A percentile compares a stretch with the other conserved stretches of the same genome.
Conservation (phyloP, 2,113 vertebrate species). For the Eira barbara region DNA sequence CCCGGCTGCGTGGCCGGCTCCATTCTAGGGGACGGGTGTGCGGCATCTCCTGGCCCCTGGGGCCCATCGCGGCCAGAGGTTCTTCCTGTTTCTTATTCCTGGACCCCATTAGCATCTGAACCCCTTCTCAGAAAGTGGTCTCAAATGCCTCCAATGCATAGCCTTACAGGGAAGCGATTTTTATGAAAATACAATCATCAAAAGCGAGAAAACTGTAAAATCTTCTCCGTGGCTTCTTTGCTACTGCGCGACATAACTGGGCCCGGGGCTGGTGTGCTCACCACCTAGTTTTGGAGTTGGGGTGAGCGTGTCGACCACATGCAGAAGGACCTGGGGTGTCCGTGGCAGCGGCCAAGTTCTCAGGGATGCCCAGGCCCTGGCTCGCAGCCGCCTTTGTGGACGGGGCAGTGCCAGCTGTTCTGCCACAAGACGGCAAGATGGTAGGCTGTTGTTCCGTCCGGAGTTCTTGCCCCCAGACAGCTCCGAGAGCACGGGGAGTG, state of each 20-base stretch:
- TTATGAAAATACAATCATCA: neutral
- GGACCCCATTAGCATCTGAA: neutral
- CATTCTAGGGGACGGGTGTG: rapidly evolving
- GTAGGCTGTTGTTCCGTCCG: neutral
- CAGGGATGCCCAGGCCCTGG: rapidly evolving
- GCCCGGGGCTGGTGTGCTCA: rapidly evolving
- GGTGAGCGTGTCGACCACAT: rapidly evolving
- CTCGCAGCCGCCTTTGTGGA: rapidly evolving
- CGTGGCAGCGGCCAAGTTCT: rapidly evolving
- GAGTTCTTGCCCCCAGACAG: neutral
- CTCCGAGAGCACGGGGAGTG: neutral
- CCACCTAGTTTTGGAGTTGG: neutral
- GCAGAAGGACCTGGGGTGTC: neutral
- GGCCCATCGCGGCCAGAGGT: rapidly evolving
- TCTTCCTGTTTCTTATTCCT: neutral
- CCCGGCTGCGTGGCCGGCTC: neutral
- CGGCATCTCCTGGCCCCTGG: neutral
- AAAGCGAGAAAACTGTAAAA: neutral
- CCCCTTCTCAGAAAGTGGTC: neutral
- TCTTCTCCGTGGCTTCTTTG: rapidly evolving
- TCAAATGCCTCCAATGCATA: neutral
- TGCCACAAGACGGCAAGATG: rapidly evolving
- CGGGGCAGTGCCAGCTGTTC: rapidly evolving
- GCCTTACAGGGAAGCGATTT: neutral
- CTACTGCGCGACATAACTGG: rapidly evolving